phyloP scores from a whole-genome alignment of 2,888 invertebrate genomes.

The Prionchulus punctatus region DNA sequence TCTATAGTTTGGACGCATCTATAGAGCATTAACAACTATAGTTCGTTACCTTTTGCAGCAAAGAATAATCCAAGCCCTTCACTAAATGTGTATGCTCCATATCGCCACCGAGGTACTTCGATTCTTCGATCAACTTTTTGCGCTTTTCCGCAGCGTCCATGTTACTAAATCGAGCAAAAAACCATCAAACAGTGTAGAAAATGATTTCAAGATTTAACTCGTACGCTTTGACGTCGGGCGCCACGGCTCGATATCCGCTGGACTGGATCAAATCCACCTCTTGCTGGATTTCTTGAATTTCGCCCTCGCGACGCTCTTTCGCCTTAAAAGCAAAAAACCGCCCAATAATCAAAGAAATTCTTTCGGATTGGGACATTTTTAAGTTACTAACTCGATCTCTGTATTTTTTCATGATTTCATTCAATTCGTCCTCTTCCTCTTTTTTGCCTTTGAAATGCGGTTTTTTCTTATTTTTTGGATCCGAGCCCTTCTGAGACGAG shows the following conservation, averaged over 20 bases:
- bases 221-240: constrained; percentile 81
- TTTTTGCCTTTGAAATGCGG: background rate
- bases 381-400: constrained; percentile 32
- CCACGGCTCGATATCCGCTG: constrained; percentile 77
- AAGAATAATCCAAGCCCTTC: constrained; percentile 82
- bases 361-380: no score
- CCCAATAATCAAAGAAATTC: no score
- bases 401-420: constrained; percentile 27
- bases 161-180: constrained; percentile 22
- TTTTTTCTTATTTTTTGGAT: background rate
- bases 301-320: constrained; percentile 70
- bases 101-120: constrained; percentile 98
- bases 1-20: no score
- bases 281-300: constrained; percentile 55
- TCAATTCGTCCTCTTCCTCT: constrained; percentile 22
- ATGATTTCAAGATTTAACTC: constrained; percentile 14
- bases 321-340: constrained; percentile 38
- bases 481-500: no score
- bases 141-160: constrained; percentile 82
- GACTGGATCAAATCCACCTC: constrained; percentile 57
- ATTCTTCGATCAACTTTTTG: constrained; percentile 85
- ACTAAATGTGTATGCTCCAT: constrained; percentile 99
- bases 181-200: no score
- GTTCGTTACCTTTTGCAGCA: constrained; percentile 74
- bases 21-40: constrained; percentile 13